Evolutionary conservation across 2,797 vertebrate species (phyloP).

Genomic region (Betta splendens): DNA sequence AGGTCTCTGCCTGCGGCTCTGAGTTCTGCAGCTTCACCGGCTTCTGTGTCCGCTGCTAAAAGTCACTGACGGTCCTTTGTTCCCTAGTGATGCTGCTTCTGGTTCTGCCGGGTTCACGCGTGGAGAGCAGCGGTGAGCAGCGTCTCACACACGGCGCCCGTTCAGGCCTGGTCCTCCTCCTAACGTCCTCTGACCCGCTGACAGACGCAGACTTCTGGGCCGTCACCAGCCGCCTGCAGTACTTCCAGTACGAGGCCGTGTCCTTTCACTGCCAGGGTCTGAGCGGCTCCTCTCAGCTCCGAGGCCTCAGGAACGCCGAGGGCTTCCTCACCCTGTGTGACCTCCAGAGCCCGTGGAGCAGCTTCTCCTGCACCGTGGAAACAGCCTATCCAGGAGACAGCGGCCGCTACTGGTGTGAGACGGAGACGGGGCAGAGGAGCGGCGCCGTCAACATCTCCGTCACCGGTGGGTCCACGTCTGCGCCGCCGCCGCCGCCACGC

Average conservation of each 20-base stretch:
- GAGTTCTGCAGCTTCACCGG: too few species aligned
- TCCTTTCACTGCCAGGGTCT: not conserved
- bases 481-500: too few species aligned
- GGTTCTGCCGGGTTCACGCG: too few species aligned
- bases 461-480: constrained; percentile 5
- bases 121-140: too few species aligned
- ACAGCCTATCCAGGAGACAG: not conserved
- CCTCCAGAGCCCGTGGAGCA: accelerated
- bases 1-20: too few species aligned
- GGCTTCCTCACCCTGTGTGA: not conserved
- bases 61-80: too few species aligned
- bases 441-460: constrained; percentile 17
- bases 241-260: not conserved
- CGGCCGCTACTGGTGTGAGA: constrained; percentile 51
- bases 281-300: not conserved
- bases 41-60: too few species aligned
- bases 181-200: too few species aligned
- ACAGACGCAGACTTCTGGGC: not conserved
- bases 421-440: constrained; percentile 14
- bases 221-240: not conserved
- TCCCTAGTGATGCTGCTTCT: too few species aligned
- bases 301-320: not conserved
- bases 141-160: too few species aligned
- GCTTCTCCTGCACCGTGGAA: not conserved
- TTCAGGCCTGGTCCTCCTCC: too few species aligned